Evolutionary conservation across 2,888 invertebrate genomes (phyloP), one percentile per base, ranked within the genome.

Genomic region (Pasiphila rectangulata): DNA sequence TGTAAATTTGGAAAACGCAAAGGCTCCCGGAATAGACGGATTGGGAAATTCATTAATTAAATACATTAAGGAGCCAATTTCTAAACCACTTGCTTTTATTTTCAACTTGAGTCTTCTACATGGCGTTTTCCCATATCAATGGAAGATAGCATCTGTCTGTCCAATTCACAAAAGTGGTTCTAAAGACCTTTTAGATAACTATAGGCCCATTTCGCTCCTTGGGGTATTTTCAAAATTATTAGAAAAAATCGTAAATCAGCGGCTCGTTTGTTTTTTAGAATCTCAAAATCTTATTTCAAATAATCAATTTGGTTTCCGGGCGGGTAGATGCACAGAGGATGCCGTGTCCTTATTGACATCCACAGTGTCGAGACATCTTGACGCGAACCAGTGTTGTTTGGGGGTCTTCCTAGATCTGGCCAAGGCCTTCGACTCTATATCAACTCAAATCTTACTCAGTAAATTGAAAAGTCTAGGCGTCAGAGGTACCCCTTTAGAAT

Each of bases 71-170:
- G 9, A 9, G 9, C 1, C n/a, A 9, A 24, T 24, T 2, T 2
- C 9, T n/a, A 9, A 24, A 9, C 24, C 24, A 24, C 24, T 24
- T 2, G 24, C 24, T 9, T 24, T 24, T 9, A 9, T 24, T 1
- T 24, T 24, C 4, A 24, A 24, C 4, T 2, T 24, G n/a, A 24
- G 24, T 24, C 4, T 30, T n/a, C n/a, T 6, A 4, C 15, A 27
- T 3, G 20, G 21, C 5, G 13, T 2, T 1, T 36, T 36, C 5
- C 36, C 36, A 4, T 1, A 16, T n/a, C 2, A 1, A 1, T 36
- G 36, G 36, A 36, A 36, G 4, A 10, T 15, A n/a, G 36, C 24
- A 4, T 36, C 9, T 1, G 36, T 36, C 1, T 36, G 36, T 20
- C 36, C 24, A 9, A 36, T 36, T 4, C 16, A 24, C 4, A 36